Evolutionary conservation across 2,113 vertebrate genomes (phyloP).

Genomic region (Amphiprion ocellaris): DNA sequence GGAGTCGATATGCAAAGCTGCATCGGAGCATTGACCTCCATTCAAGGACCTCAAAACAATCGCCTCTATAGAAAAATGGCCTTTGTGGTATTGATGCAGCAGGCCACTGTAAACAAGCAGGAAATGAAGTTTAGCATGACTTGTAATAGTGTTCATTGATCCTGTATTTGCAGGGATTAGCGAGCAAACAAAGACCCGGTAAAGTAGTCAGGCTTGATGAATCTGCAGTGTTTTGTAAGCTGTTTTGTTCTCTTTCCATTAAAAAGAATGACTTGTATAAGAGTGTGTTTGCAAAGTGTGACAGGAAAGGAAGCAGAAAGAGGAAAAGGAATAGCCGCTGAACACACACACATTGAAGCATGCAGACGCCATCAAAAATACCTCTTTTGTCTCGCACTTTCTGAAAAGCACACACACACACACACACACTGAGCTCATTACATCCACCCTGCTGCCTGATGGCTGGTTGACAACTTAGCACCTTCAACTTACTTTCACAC

Average conservation of each 20-base stretch:
- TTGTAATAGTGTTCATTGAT: slow-evolving; percentile 63
- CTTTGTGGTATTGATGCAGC: slow-evolving; percentile 49
- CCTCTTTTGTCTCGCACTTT: slow-evolving; percentile 22
- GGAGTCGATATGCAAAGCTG: slow-evolving; percentile 59
- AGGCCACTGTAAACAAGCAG: slow-evolving; percentile 36
- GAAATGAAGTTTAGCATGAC: slow-evolving; percentile 39
- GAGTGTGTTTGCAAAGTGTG: background rate
- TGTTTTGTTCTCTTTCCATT: slow-evolving; percentile 21
- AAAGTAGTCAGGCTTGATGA: slow-evolving; percentile 30
- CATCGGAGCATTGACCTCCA: slow-evolving; percentile 54
- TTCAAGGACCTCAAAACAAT: slow-evolving; percentile 53
- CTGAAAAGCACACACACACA: slow-evolving; percentile 16
- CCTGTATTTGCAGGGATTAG: slow-evolving; percentile 34
- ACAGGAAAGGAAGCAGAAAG: background rate
- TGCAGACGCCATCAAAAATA: slow-evolving; percentile 31
- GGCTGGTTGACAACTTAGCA: slow-evolving; percentile 80
- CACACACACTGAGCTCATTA: slow-evolving; percentile 68
- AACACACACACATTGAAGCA: slow-evolving; percentile 13
- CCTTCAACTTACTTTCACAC: slow-evolving; percentile 76
- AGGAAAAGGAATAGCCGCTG: slow-evolving; percentile 16
- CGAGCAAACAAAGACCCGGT: slow-evolving; percentile 32
- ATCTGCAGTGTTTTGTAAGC: slow-evolving; percentile 28
- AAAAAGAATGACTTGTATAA: slow-evolving; percentile 18
- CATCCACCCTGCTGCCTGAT: slow-evolving; percentile 69
- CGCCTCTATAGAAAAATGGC: slow-evolving; percentile 13